Base-by-base conservation (phyloP, 2,797 vertebrate genomes). In the Rhyacichthys aspro region DNA sequence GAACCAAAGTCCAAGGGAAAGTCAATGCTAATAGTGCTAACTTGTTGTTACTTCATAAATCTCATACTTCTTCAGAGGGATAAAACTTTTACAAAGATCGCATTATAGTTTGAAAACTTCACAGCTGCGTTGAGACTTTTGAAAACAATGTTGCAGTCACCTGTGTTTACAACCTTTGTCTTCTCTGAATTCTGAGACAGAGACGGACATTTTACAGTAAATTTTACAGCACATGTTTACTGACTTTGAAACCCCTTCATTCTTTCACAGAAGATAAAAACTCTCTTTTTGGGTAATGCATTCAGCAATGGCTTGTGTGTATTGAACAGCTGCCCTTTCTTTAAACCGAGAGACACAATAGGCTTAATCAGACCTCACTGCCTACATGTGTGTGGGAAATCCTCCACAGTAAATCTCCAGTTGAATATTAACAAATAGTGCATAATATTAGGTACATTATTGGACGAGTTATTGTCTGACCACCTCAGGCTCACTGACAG, bases 361-460 rank as follows among this genome's bases (percentile, higher is more conserved):
- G 65, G 75, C 54, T 39, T 44, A 56, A 63, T 43, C 10, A 60
- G 50, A 61, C 36, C 58, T 54, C 63, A 33, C 44, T 58, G 66
- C 61, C 78, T 53, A 68, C 77, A 77, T n/a, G 28, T 62, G 55
- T 44, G 60, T 49, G 44, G 67, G 38, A 59, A 73, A 67, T 54
- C 33, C 62, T 72, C 54, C 43, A 18, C 28, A 12, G 32, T 19
- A 28, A 45, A 73, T 70, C 43, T 19, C 11, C n/a, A 2, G 17
- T 15, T 18, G 46, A 41, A 43, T 38, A 28, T 32, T 59, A 37
- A 38, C 8, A 37, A 37, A 41, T 11, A 39, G 38, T 41, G 12
- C 11, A 5, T 7, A 16, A 19, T 32, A 39, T 36, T 58, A 39
- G 18, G 8, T 55, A 12, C 23, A 28, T 28, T 2, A 28, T 3